Conservation (phyloP, 1,140 invertebrate species). For the Nomia melanderi region DNA sequence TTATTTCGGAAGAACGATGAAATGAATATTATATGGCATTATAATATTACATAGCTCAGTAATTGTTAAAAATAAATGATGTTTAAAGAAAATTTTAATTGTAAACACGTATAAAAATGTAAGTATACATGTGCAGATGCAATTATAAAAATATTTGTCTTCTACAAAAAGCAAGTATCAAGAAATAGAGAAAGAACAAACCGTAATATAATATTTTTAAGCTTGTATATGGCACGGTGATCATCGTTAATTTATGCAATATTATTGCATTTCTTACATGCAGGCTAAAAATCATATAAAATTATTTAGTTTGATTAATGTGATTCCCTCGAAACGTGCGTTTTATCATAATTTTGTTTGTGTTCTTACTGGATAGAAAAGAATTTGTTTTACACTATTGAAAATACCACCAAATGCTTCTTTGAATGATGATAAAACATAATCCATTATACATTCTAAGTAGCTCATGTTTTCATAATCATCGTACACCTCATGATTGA, state of each 20-base stretch:
- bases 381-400: conserved; percentile 57
- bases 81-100: conserved; percentile 41
- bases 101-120: conserved; percentile 41
- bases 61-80: neutral
- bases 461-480: conserved; percentile 69
- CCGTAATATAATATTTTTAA: conserved; percentile 8
- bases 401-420: conserved; percentile 70
- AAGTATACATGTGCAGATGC: conserved; percentile 24
- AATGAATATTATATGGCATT: neutral
- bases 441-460: conserved; percentile 65
- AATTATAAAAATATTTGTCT: conserved; percentile 41
- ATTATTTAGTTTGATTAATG: conserved; percentile 40
- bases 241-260: conserved; percentile 49
- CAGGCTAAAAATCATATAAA: conserved; percentile 65
- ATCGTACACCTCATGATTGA: conserved; percentile 68
- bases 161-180: conserved; percentile 43
- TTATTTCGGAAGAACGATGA: neutral
- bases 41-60: neutral
- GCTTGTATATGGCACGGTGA: neutral
- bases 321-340: neutral
- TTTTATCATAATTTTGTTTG: neutral
- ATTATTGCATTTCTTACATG: conserved; percentile 67
- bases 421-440: conserved; percentile 69
- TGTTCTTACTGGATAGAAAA: conserved; percentile 71
- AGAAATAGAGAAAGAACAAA: conserved; percentile 20